Conservation (phyloP, 2,888 invertebrate genomes). For the Phalera bucephala region DNA sequence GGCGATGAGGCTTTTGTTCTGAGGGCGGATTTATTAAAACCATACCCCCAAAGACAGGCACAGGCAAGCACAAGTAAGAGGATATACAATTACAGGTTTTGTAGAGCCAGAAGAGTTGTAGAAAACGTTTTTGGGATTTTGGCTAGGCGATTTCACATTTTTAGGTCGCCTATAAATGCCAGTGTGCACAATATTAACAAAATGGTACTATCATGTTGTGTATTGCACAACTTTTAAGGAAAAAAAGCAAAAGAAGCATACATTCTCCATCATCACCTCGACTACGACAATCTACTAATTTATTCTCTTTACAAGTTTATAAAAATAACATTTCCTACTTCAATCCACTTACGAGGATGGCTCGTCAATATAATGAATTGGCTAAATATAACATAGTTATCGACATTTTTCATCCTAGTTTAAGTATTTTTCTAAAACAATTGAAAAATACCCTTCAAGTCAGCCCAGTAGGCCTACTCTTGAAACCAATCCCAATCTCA, state of each 20-base stretch:
- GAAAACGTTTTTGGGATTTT: slow-evolving; percentile 6
- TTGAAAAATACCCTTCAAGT: too few species aligned
- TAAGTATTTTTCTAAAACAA: too few species aligned
- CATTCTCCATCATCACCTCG: too few species aligned
- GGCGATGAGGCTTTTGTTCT: slow-evolving; percentile 18
- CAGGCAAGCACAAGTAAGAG: not conserved
- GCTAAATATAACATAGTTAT: too few species aligned
- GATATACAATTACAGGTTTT: slow-evolving; percentile 3
- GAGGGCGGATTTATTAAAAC: slow-evolving; percentile 13
- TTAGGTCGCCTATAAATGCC: slow-evolving; percentile 1
- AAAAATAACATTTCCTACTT: too few species aligned
- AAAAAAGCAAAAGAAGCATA: not conserved
- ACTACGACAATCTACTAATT: too few species aligned
- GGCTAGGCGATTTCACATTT: not conserved
- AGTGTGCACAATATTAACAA: not conserved
- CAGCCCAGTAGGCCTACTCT: too few species aligned
- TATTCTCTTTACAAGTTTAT: too few species aligned
- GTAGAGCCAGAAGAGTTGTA: slow-evolving; percentile 4
- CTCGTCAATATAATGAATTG: too few species aligned
- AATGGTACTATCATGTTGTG: not conserved
- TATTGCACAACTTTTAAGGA: not conserved
- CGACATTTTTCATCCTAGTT: too few species aligned
- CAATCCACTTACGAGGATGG: too few species aligned
- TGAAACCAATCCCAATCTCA: too few species aligned
- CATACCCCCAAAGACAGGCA: slow-evolving; percentile 4